Conservation (phyloP, 1,140 invertebrate genomes). For the Platorchestia sp. region DNA sequence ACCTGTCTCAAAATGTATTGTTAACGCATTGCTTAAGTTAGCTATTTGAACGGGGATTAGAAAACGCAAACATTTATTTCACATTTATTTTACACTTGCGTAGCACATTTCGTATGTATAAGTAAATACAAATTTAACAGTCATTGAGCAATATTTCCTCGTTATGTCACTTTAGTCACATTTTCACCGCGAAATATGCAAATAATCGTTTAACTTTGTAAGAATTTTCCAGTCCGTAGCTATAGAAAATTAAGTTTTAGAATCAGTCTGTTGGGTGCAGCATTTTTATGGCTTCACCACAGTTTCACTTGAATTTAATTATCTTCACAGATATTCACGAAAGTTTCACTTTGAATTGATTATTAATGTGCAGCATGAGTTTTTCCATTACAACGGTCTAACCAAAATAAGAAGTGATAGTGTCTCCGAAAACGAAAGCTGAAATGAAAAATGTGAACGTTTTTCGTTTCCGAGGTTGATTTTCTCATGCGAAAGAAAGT, state of each 20-base stretch:
- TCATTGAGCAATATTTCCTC: neutral
- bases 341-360: neutral
- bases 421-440: neutral
- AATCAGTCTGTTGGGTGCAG: neutral
- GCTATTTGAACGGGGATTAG: neutral
- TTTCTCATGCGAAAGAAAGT: no score
- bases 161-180: neutral
- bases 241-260: neutral
- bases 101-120: neutral
- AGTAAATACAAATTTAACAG: neutral
- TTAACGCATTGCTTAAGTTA: no score
- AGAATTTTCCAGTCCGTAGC: neutral
- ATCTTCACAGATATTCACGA: neutral
- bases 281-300: neutral
- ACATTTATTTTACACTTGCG: neutral
- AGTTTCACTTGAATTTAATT: neutral
- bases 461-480: no score
- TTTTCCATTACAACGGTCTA: neutral
- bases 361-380: neutral
- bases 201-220: neutral
- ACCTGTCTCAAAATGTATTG: no score
- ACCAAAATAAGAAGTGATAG: neutral
- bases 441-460: neutral
- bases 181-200: neutral
- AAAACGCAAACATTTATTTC: neutral